Base-by-base conservation (phyloP, 2,113 vertebrate species). In the Sander vitreus region DNA sequence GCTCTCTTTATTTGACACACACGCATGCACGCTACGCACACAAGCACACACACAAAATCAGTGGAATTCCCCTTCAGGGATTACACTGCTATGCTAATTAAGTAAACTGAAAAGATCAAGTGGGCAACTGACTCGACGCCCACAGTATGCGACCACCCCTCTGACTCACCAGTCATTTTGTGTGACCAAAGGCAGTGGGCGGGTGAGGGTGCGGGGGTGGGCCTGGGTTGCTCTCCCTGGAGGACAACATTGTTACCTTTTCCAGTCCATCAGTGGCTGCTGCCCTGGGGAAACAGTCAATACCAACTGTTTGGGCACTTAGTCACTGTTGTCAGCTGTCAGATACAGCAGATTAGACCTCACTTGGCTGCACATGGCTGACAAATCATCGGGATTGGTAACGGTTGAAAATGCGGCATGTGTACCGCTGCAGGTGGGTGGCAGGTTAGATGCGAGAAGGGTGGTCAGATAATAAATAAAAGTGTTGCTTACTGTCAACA, bases 301-400 rank as follows among this genome's bases (percentile, higher is more conserved):
- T 93, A 88, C 68, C 77, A 50, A 90, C 83, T 89, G 80, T 92
- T 90, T 91, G 82, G 85, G 72, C 86, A 88, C 88, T 93, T 93
- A 91, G 88, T 94, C 93, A 93, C 85, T 62, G 85, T 76, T 92
- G 92, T 90, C 88, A 93, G 81, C 80, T 91, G 92, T 93, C 93
- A 93, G 87, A 93, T 89, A 76, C 73, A 43, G 80, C 74, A 63
- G 93, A 93, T 94, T 89, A 91, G 88, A 81, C 66, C 58, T 80
- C 81, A 79, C 84, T 88, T 45, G 62, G 85, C 71, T 79, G 81
- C 90, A 85, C 86, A 81, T 72, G 80, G 82, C 76, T 90, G 84
- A 88, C 80, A 87, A 83, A 92, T 93, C 90, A 79, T 71, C 14
- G 18, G 76, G 60, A 88, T 65, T 74, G 86, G 91, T 85, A 76